Evolutionary conservation across 64 coral and sea anemone genomes (phyloP), one percentile per base, ranked within the genome.

Genomic region (Stichodactyla mertensii): DNA sequence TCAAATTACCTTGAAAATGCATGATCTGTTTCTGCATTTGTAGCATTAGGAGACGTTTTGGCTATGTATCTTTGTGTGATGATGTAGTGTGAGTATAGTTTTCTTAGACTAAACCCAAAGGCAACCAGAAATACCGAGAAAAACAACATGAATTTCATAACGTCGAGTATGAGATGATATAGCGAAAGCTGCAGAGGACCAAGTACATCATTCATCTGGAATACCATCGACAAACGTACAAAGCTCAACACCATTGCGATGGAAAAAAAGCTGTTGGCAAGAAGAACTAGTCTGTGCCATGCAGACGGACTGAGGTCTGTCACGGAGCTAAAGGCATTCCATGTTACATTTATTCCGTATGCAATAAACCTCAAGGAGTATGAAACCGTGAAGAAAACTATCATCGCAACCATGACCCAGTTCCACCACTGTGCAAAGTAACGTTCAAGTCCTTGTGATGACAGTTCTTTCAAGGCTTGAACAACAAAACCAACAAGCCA

Each of bases 371-470:
- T 77, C 15, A 94, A 87, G 54, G 53, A 13, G 67, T 88, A 90
- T 15, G 92, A 94, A 16, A 20, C 53, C 28, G 82, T 23, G 62
- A 91, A 91, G 16, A 91, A 52, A 7, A 78, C 79, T 0, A 94
- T 31, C 92, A 94, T 94, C 6, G 52, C 19, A 1, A 94, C 22
- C 15, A 85, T 87, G 56, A 91, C 82, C 28, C 87, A 77, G 71
- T 94, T 94, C 93, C 93, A 94, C 93, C 93, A 94, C 31, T 94
- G 93, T 51, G 56, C 71, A 5, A 66, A 53, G 57, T 94, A 94
- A 12, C 89, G 86, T 16, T 83, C 61, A 7, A 64, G n/a, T 12
- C 93, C 93, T 51, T 94, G 93, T 55, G 19, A 64, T 56, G 18
- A 91, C 19, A 94, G 14, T 28, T 91, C 93, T 51, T 84, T 91